These are phyloP conservation scores for Leptinotarsa defecta DNA, from an alignment of 1,140 invertebrate species.

Conservation along the genomic window DNA sequence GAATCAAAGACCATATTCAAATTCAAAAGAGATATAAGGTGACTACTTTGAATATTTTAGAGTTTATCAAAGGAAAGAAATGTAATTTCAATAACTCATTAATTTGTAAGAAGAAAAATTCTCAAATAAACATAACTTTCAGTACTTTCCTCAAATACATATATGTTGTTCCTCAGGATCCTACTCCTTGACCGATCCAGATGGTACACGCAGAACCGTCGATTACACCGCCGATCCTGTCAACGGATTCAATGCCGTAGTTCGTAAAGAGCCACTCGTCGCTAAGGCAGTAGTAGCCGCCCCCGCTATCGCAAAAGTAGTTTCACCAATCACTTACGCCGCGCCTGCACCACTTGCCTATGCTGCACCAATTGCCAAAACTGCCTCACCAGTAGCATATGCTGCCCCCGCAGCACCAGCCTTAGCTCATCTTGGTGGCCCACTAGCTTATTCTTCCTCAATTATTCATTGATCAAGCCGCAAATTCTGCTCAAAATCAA, in stretches of 20 bases:
- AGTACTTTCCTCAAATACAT: too few species aligned
- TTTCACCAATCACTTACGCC: constrained; percentile 23
- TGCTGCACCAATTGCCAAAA: constrained; percentile 8
- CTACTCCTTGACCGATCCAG: constrained; percentile 69
- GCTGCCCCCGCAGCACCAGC: constrained; percentile 9
- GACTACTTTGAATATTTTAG: too few species aligned
- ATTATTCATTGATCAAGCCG: background rate
- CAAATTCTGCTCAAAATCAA: too few species aligned
- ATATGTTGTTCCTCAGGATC: constrained; percentile 54
- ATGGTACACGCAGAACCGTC: constrained; percentile 61
- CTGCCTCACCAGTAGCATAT: constrained; percentile 22
- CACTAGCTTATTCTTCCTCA: background rate
- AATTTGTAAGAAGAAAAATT: too few species aligned
- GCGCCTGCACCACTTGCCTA: constrained; percentile 16
- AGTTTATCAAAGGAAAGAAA: too few species aligned
- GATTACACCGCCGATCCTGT: constrained; percentile 68
- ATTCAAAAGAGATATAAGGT: too few species aligned
- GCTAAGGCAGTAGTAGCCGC: constrained; percentile 39
- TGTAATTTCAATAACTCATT: too few species aligned
- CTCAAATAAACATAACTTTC: too few species aligned
- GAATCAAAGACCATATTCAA: too few species aligned
- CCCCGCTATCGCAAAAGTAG: constrained; percentile 30
- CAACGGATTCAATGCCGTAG: constrained; percentile 61
- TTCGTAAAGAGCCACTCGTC: constrained; percentile 51
- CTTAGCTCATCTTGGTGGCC: background rate